Evolutionary conservation across 1,140 invertebrate species (phyloP).

Genomic region (Papilio polyxenes): DNA sequence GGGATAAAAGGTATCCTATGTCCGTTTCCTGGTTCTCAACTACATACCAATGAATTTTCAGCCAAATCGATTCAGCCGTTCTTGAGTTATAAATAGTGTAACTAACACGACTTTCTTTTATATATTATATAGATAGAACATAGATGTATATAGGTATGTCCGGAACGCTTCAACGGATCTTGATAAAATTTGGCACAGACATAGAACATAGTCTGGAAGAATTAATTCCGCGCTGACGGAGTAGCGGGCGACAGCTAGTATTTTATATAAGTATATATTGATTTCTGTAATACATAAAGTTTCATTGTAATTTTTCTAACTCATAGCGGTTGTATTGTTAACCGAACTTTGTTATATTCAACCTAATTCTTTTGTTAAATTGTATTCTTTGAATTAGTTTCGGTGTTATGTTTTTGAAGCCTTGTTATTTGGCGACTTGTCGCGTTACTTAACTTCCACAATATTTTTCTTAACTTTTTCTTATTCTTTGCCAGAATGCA

Average conservation of each 20-base stretch:
- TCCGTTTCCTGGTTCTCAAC: too few species aligned
- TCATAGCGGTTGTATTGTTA: neutral
- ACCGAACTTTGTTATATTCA: conserved; percentile 7
- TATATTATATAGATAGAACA: too few species aligned
- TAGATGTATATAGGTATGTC: too few species aligned
- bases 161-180: too few species aligned
- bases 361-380: neutral
- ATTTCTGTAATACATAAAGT: neutral
- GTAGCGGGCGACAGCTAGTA: neutral
- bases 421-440: neutral
- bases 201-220: too few species aligned
- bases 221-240: too few species aligned
- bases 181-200: too few species aligned
- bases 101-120: too few species aligned
- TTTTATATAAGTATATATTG: neutral
- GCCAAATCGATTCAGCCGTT: too few species aligned
- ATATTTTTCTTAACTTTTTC: neutral
- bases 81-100: too few species aligned
- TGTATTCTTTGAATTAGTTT: conserved; percentile 10
- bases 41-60: too few species aligned
- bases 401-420: conserved; percentile 5
- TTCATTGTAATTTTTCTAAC: neutral
- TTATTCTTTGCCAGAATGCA: neutral
- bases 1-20: too few species aligned
- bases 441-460: neutral